Base-by-base conservation (phyloP, 2,888 invertebrate genomes). In the Caenorhabditis sp. region DNA sequence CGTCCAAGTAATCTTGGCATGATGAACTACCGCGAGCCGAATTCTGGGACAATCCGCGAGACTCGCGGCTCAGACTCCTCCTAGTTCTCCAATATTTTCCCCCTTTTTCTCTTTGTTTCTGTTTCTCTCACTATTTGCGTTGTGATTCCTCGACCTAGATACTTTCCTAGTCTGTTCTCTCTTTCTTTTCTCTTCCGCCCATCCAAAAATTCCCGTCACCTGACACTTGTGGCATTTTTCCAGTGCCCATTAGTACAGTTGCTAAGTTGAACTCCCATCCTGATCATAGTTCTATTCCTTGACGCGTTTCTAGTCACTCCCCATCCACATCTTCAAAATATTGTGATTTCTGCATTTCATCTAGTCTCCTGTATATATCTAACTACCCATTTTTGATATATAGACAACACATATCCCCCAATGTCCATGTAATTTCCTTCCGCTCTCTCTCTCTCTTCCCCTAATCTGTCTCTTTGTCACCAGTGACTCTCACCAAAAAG, bases 1-100 rank as follows among this genome's bases (percentile, higher is more conserved):
- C 81, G 88, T 4, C 88, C 88, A 8, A 86, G 64, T 14, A 76
- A 77, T 24, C 73, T 88, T 1, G 86, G 86, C 47, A 83, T 88
- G 84, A 86, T 85, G 84, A 83, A 87, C 47, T 90, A 89, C 69
- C 82, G 90, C 4, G 86, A 87, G 61, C 88, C 90, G 8, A 74
- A 74, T 22, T 84, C 88, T 14, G 87, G 85, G 38, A 82, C 88
- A 10, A 80, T 90, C 19, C 82, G 90, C 10, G 87, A 89, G 73
- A 90, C 90, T 2, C 81, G 90, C 22, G 90, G 88, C 8, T 87
- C 87, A 0, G 86, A 86, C 51, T 85, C 85, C 12, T 85, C 85
- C 10, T 86, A 80, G 47, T 49, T 49, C 24, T 59, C 26, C 6
- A 0, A 7, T 69, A n/a, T 63, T 58, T 35, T 49, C 35, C 10